phyloP scores from a whole-genome alignment of 2,797 vertebrate genomes.

The Margarornis squamiger region DNA sequence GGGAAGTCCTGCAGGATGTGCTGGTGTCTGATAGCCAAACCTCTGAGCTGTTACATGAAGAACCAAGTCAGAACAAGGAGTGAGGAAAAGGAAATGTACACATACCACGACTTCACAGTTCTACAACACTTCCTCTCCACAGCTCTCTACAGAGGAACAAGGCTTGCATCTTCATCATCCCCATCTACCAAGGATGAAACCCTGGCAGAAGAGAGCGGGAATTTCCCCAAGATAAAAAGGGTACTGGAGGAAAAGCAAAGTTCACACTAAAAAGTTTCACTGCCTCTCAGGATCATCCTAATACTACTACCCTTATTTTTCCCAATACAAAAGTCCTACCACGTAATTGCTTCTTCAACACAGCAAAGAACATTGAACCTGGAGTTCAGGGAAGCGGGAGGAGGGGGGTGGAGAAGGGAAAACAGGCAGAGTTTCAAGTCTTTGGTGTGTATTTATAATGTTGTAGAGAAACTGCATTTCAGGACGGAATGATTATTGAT shows the following conservation, averaged over 20 bases:
- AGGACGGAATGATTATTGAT: conserved; percentile 80
- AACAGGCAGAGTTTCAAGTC: conserved; percentile 33
- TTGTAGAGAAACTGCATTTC: conserved; percentile 73
- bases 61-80: neutral
- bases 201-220: neutral
- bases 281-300: neutral
- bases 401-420: neutral
- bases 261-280: neutral
- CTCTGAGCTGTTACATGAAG: neutral
- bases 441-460: conserved; percentile 70
- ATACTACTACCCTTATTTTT: neutral
- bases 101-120: neutral
- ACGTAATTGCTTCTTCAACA: conserved; percentile 21
- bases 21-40: neutral
- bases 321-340: neutral
- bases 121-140: neutral
- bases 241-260: neutral
- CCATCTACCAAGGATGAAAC: neutral
- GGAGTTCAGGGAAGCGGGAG: conserved; percentile 25
- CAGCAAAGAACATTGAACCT: neutral
- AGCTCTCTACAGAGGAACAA: neutral
- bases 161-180: neutral
- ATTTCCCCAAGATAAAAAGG: neutral
- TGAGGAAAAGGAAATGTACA: neutral
- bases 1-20: neutral